Evolutionary conservation across 2,888 invertebrate genomes (phyloP).

Genomic region (Calliopum simillimum): DNA sequence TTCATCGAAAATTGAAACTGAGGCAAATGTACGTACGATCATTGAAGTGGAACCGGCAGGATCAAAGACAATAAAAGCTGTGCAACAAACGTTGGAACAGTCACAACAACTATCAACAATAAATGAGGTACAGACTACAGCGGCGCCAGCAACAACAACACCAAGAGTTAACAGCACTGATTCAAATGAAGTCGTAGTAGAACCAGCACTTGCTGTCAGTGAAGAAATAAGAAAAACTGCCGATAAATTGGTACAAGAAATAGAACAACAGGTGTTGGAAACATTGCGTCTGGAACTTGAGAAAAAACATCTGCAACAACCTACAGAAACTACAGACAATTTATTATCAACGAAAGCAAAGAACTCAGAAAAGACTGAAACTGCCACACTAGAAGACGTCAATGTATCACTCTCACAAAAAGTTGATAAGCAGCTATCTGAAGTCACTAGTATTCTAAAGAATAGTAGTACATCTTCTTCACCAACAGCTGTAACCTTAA

Average conservation of each 20-base stretch:
- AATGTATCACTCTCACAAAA: constrained; percentile 51
- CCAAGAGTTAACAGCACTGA: constrained; percentile 7
- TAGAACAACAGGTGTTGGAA: constrained; percentile 54
- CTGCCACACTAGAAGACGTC: constrained; percentile 38
- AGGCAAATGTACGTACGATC: constrained; percentile 55
- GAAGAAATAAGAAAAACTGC: constrained; percentile 49
- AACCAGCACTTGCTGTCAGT: constrained; percentile 1
- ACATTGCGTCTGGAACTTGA: constrained; percentile 41
- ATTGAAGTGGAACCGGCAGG: constrained; percentile 64
- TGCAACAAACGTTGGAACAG: constrained; percentile 52
- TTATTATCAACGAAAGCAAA: not conserved
- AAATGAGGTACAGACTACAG: constrained; percentile 23
- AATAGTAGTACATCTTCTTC: constrained; percentile 24
- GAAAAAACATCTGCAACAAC: not conserved
- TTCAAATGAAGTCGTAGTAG: not conserved
- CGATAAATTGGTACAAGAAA: constrained; percentile 54
- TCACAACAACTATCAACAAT: constrained; percentile 9
- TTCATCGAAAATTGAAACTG: constrained; percentile 59
- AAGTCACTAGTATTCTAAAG: constrained; percentile 60
- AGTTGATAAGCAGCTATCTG: constrained; percentile 59
- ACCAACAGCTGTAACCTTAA: constrained; percentile 10
- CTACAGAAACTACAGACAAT: not conserved
- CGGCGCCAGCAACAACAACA: constrained; percentile 38
- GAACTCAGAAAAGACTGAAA: not conserved
- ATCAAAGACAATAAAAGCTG: constrained; percentile 54